Conservation (phyloP, 2,113 vertebrate species). For the Hydropotes inermis region DNA sequence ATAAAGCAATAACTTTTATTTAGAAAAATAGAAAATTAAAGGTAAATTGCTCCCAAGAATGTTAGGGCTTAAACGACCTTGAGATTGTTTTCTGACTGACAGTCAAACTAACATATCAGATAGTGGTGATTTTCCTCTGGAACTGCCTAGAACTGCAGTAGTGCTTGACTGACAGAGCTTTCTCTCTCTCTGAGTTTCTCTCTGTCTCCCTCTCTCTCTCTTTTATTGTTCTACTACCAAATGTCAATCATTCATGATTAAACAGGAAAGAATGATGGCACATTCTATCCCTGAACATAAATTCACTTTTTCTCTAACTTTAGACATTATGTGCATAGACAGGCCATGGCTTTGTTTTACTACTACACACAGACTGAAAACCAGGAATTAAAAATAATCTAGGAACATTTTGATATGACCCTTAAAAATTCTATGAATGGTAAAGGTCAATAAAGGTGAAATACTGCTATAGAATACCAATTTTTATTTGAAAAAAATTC, state of each 20-base stretch:
- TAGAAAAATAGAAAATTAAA: background rate
- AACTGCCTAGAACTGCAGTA: background rate
- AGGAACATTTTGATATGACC: background rate
- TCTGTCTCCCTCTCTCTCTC: background rate
- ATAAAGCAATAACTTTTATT: background rate
- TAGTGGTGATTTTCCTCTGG: background rate
- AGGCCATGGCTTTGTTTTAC: background rate
- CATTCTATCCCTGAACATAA: conserved; percentile 16
- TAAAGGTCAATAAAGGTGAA: background rate
- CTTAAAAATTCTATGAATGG: background rate
- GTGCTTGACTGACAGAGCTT: background rate
- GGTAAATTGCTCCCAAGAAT: background rate
- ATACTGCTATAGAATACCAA: background rate
- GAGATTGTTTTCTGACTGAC: conserved; percentile 27
- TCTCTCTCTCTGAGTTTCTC: background rate
- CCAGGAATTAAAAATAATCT: background rate
- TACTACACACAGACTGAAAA: background rate
- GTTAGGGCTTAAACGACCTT: conserved; percentile 50
- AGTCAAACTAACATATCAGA: conserved; percentile 3
- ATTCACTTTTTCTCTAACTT: background rate
- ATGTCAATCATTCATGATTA: conserved; percentile 33
- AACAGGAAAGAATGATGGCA: background rate
- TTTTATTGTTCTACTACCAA: background rate
- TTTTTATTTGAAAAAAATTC: conserved; percentile 2
- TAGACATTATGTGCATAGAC: background rate